These are phyloP conservation scores for Neosalanx taihuensis DNA, from an alignment of 2,797 vertebrate genomes.

Conservation along the genomic window DNA sequence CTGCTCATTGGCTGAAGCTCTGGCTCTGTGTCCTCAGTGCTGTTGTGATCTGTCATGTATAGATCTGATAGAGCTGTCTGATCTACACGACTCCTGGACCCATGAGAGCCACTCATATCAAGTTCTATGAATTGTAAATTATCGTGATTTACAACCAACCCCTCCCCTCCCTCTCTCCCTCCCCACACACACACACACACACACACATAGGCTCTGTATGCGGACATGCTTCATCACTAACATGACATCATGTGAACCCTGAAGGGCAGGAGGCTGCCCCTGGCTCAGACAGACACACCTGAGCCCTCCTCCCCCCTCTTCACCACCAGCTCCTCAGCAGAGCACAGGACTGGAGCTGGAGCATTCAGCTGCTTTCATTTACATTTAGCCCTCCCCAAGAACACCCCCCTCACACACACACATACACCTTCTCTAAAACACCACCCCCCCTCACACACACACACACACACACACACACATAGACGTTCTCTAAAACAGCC, in stretches of 20 bases:
- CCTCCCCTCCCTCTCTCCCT: not conserved
- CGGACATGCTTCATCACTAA: too few species aligned
- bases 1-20: constrained; percentile 13
- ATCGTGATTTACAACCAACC: not conserved
- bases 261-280: too few species aligned
- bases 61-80: not conserved
- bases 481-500: not conserved
- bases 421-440: not conserved
- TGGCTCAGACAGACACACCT: not conserved
- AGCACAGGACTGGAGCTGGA: not conserved
- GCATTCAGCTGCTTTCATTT: not conserved
- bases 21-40: not conserved
- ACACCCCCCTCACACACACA: not conserved
- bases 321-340: not conserved
- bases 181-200: not conserved
- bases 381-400: not conserved
- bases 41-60: not conserved
- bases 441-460: not conserved
- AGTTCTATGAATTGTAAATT: not conserved
- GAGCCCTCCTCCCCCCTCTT: not conserved
- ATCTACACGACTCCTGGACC: not conserved
- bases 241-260: too few species aligned
- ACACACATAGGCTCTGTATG: not conserved
- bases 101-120: not conserved
- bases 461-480: constrained; percentile 1